These are phyloP conservation scores for Rafetus swinhoei DNA, from an alignment of 2,113 vertebrate species.

Conservation along the genomic window DNA sequence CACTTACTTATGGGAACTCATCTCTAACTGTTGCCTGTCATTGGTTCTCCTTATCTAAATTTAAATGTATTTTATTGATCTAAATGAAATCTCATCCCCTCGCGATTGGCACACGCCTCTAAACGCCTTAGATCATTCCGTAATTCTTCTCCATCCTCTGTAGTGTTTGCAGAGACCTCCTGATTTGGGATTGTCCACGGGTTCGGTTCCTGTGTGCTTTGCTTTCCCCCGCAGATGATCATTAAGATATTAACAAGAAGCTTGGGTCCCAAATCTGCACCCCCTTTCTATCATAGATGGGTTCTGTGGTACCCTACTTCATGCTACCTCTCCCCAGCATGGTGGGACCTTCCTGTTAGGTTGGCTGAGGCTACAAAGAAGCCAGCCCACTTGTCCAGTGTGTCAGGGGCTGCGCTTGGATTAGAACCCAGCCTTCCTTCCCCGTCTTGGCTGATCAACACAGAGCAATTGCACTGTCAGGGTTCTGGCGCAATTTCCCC, in stretches of 20 bases:
- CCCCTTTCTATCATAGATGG: background rate
- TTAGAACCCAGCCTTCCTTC: background rate
- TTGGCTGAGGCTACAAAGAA: background rate
- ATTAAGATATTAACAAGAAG: background rate
- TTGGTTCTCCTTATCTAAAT: background rate
- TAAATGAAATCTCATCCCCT: conserved; percentile 48
- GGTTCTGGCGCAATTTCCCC: background rate
- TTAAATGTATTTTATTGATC: background rate
- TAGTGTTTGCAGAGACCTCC: background rate
- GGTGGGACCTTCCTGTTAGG: background rate
- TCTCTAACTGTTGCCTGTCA: background rate
- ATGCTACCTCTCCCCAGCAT: background rate
- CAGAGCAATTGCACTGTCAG: background rate
- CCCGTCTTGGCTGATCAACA: background rate
- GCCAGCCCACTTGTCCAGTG: background rate
- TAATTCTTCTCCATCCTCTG: background rate
- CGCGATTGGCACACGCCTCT: background rate
- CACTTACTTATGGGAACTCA: background rate
- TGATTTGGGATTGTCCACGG: background rate
- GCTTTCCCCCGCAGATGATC: background rate
- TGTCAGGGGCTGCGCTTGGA: background rate
- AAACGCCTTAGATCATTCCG: background rate
- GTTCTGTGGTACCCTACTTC: background rate
- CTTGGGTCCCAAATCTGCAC: background rate
- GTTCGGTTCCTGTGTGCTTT: background rate